These are phyloP conservation scores for Pterocles gutturalis DNA, from an alignment of 2,113 vertebrate species.

Conservation along the genomic window DNA sequence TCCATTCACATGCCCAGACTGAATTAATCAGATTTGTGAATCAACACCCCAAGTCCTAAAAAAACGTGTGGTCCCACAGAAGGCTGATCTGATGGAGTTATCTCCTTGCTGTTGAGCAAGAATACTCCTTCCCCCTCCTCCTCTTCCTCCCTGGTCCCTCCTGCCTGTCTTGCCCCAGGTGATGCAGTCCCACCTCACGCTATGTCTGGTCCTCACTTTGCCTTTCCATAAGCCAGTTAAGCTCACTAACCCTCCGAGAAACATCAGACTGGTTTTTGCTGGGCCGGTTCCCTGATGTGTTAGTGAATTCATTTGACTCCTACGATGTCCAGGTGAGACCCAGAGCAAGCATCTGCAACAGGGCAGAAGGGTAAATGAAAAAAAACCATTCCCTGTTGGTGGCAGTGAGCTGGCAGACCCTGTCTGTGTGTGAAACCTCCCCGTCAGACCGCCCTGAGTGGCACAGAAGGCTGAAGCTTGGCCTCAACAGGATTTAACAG, in stretches of 20 bases:
- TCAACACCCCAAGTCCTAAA: neutral
- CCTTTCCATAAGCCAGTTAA: neutral
- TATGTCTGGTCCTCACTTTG: fast-evolving
- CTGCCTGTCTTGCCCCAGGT: neutral
- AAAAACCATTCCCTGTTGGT: neutral
- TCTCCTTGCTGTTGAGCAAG: neutral
- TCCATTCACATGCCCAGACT: neutral
- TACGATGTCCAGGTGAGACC: fast-evolving
- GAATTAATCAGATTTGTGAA: neutral
- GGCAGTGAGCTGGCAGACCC: neutral
- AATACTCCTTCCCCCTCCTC: neutral
- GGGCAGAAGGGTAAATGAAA: neutral
- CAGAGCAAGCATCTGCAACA: neutral
- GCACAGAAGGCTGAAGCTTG: neutral
- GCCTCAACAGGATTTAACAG: neutral
- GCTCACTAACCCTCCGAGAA: neutral
- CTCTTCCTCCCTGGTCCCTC: neutral
- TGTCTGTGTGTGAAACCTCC: neutral
- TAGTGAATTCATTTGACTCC: neutral
- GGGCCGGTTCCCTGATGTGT: neutral
- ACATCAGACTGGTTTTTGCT: neutral
- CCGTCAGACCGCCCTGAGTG: fast-evolving
- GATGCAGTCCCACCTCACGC: fast-evolving
- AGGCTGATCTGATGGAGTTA: neutral
- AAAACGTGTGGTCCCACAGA: neutral